A percentile compares a stretch with the other conserved stretches of the same genome.
These are phyloP conservation scores for Ceyx melanurus DNA, from an alignment of 2,113 vertebrate genomes.

Conservation along the genomic window DNA sequence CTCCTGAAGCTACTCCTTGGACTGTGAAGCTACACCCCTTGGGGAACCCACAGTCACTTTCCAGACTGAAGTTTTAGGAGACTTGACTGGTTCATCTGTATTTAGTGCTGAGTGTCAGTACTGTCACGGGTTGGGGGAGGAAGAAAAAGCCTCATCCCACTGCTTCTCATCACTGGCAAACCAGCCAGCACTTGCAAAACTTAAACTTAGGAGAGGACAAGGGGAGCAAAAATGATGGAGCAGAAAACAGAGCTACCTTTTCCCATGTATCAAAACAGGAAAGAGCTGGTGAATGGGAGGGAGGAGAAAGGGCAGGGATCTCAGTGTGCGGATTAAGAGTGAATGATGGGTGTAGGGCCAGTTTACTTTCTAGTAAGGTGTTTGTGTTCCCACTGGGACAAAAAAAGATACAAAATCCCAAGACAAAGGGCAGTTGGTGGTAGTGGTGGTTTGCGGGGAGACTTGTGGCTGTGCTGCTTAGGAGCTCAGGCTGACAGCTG, in stretches of 20 bases:
- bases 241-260: not conserved
- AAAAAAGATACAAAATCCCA: not conserved
- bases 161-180: not conserved
- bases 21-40: not conserved
- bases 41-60: not conserved
- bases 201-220: not conserved
- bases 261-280: not conserved
- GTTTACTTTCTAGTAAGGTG: not conserved
- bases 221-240: not conserved
- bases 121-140: fast-evolving
- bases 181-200: not conserved
- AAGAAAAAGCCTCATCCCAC: not conserved
- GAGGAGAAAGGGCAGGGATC: not conserved
- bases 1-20: not conserved
- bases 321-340: not conserved
- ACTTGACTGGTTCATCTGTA: not conserved
- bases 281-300: not conserved
- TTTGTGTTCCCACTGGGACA: not conserved
- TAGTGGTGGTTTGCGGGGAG: not conserved
- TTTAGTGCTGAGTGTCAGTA: not conserved
- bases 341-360: not conserved
- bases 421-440: not conserved
- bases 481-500: not conserved
- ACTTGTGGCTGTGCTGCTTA: not conserved
- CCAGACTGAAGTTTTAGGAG: not conserved